Evolutionary conservation across 2,888 invertebrate species (phyloP).

Genomic region (Protophormia terraenovae): DNA sequence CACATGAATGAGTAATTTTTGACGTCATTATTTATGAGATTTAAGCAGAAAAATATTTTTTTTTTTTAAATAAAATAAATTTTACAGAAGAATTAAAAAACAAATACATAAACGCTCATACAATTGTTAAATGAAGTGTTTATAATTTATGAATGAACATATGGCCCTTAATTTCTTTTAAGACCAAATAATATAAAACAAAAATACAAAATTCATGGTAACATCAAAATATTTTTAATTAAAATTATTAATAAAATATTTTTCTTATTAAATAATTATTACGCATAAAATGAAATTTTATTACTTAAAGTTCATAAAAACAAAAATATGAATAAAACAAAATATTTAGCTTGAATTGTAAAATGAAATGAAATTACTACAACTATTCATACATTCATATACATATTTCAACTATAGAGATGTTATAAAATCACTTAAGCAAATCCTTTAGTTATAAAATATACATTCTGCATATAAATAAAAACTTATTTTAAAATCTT

Average conservation of each 20-base stretch:
- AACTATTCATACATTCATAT: background rate
- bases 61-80: background rate
- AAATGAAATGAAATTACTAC: background rate
- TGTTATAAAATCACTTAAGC: slow-evolving; percentile 7
- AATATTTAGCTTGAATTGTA: background rate
- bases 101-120: background rate
- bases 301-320: background rate
- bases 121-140: slow-evolving; percentile 57
- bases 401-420: background rate
- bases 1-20: background rate
- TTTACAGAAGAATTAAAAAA: background rate
- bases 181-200: background rate
- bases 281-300: background rate
- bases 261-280: background rate
- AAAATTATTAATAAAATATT: background rate
- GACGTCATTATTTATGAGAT: slow-evolving; percentile 36
- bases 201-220: background rate
- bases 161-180: slow-evolving; percentile 34
- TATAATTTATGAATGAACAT: slow-evolving; percentile 59
- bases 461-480: background rate
- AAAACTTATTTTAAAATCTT: background rate
- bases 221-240: background rate
- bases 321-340: background rate
- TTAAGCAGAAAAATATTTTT: background rate
- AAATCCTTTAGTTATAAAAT: background rate